Percentiles rank a stretch among this genome's conserved stretches.
Conservation (phyloP, 1,140 invertebrate species). For the Drosophila obscura region DNA sequence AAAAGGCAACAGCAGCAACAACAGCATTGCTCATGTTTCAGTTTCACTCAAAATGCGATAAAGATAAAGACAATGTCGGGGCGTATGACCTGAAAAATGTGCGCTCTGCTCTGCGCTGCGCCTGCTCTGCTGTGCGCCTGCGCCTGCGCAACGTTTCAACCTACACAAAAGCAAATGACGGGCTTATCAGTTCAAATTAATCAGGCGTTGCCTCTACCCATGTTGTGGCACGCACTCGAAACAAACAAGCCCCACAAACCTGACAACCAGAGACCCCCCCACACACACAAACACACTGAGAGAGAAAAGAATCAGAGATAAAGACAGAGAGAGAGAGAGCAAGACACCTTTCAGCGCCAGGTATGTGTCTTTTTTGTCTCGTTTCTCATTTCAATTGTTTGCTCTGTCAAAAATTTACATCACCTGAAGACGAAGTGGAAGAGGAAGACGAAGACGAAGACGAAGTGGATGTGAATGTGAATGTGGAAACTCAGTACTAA, state of each 20-base stretch:
- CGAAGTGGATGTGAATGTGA: constrained; percentile 8
- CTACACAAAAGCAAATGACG: constrained; percentile 78
- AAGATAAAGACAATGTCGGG: constrained; percentile 70
- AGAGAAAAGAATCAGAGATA: constrained; percentile 1
- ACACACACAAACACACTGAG: constrained; percentile 7
- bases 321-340: background rate
- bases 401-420: constrained; percentile 68
- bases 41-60: constrained; percentile 75
- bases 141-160: constrained; percentile 72
- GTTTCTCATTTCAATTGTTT: constrained; percentile 63
- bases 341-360: constrained; percentile 64
- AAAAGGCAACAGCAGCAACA: constrained; percentile 26
- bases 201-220: constrained; percentile 66
- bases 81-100: constrained; percentile 76
- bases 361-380: constrained; percentile 33
- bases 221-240: constrained; percentile 50
- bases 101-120: no score
- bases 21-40: constrained; percentile 63
- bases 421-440: constrained; percentile 21
- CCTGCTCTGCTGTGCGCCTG: constrained; percentile 14
- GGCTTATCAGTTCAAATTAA: constrained; percentile 79
- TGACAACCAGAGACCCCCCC: constrained; percentile 8
- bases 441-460: background rate
- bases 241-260: constrained; percentile 35
- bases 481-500: background rate